Evolutionary conservation across 2,113 vertebrate genomes (phyloP).

Genomic region (Hippoglossus stenolepis): DNA sequence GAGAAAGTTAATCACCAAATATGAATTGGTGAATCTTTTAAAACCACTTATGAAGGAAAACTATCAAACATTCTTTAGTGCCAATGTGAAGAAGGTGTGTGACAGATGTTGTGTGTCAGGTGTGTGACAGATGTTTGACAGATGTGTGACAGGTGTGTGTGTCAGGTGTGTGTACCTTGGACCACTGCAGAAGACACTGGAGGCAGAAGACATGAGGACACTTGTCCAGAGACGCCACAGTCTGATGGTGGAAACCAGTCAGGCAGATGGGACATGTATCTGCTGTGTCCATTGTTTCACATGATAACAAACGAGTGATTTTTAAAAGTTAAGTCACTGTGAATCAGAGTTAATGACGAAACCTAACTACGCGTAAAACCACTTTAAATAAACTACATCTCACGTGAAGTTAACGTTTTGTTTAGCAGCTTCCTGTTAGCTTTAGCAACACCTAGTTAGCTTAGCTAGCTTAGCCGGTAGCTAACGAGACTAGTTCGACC

Average conservation of each 20-base stretch:
- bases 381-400: not conserved
- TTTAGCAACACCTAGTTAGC: no score
- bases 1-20: not conserved
- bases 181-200: slow-evolving; percentile 68
- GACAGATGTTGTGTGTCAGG: no score
- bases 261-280: slow-evolving; percentile 70
- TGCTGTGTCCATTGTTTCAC: not conserved
- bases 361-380: no score
- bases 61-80: not conserved
- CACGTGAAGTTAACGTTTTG: not conserved
- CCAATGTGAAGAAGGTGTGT: no score
- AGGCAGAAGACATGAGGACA: slow-evolving; percentile 70
- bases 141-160: no score
- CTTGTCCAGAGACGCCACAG: slow-evolving; percentile 54
- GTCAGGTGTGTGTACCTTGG: slow-evolving; percentile 54
- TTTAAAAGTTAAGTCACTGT: no score
- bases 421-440: not conserved
- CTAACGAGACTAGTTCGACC: no score
- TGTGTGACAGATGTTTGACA: no score
- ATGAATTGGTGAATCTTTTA: not conserved
- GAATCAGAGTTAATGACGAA: no score
- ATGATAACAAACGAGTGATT: no score
- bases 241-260: slow-evolving; percentile 40
- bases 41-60: not conserved
- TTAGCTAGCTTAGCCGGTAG: no score